phyloP scores from a whole-genome alignment of 2,113 vertebrate species.

The Canis aureus region DNA sequence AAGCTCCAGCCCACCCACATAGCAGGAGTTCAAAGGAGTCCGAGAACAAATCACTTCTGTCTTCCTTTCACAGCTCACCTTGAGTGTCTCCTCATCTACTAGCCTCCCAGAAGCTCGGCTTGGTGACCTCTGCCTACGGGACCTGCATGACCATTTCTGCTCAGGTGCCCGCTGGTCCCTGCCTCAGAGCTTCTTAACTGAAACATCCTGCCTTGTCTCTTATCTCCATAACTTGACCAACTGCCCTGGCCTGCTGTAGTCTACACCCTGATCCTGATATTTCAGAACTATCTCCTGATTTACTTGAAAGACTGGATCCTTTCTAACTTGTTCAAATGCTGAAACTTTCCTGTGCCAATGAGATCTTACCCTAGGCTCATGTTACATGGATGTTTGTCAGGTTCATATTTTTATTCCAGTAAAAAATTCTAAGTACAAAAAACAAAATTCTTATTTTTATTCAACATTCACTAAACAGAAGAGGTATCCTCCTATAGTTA shows the following conservation, averaged over 20 bases:
- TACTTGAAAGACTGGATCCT: not conserved
- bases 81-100: constrained; percentile 44
- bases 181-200: not conserved
- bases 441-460: not conserved
- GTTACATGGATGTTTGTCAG: not conserved
- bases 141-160: not conserved
- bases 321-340: constrained; percentile 30
- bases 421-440: constrained; percentile 46
- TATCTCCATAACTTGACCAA: not conserved
- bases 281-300: not conserved
- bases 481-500: not conserved
- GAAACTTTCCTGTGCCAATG: not conserved
- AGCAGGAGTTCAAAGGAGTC: constrained; percentile 52
- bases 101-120: constrained; percentile 23
- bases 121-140: not conserved
- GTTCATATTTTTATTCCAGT: not conserved
- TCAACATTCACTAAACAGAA: not conserved
- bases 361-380: not conserved
- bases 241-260: not conserved
- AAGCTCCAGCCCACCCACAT: constrained; percentile 76
- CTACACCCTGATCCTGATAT: not conserved
- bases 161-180: not conserved
- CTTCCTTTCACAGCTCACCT: constrained; percentile 62
- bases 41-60: constrained; percentile 74
- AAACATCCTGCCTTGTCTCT: not conserved